A percentile compares a stretch with the other conserved stretches of the same genome.
Conservation (phyloP, 1,140 invertebrate species). For the Orius insidiosus region DNA sequence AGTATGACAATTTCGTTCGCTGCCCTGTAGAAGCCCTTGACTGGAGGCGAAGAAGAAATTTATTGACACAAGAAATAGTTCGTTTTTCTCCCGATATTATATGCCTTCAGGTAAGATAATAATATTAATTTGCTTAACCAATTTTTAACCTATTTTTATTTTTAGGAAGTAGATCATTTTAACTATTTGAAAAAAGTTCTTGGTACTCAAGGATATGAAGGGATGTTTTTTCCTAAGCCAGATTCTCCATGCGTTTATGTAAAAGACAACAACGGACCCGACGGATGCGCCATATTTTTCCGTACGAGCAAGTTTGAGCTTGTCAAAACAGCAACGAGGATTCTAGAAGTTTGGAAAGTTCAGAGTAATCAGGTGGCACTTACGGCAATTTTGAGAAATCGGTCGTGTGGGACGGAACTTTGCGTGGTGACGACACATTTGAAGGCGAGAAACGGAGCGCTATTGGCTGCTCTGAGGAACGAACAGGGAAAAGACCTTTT, state of each 20-base stretch:
- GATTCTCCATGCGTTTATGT: constrained; percentile 63
- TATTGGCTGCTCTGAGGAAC: constrained; percentile 48
- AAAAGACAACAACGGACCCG: constrained; percentile 53
- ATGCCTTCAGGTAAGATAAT: constrained; percentile 42
- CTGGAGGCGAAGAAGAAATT: constrained; percentile 46
- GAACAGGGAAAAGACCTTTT: constrained; percentile 60
- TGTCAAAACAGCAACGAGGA: constrained; percentile 35
- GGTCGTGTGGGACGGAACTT: constrained; percentile 37
- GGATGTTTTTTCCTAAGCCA: constrained; percentile 58
- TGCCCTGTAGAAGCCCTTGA: constrained; percentile 52
- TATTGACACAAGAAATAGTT: constrained; percentile 55
- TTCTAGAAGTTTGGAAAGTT: constrained; percentile 49
- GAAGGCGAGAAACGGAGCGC: constrained; percentile 51
- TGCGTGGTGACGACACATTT: constrained; percentile 57
- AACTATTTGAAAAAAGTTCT: constrained; percentile 44
- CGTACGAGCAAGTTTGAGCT: constrained; percentile 42
- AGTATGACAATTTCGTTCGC: constrained; percentile 53
- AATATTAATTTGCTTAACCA: constrained; percentile 15
- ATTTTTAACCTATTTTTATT: too few relatives aligned
- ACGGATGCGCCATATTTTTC: constrained; percentile 66
- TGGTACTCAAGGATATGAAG: constrained; percentile 43
- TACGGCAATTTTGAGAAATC: constrained; percentile 34
- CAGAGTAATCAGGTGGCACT: constrained; percentile 57
- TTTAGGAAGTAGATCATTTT: constrained; percentile 60
- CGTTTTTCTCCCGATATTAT: constrained; percentile 49